Conservation (phyloP, 2,888 invertebrate species). For the Chironomus tentans region DNA sequence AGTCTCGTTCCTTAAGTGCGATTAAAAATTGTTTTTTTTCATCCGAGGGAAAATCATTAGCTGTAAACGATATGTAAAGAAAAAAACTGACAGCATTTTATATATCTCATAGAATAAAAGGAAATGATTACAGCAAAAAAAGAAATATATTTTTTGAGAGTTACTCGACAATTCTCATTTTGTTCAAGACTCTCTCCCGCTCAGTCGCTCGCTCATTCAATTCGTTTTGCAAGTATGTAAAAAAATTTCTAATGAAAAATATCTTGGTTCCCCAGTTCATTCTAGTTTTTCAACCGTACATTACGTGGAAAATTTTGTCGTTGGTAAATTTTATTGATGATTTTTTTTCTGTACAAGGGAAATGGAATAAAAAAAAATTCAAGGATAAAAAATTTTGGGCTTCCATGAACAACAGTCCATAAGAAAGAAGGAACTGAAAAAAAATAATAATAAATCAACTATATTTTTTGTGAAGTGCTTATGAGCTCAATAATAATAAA, state of each 20-base stretch:
- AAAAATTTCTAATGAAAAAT: conserved; percentile 22
- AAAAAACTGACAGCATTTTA: too few species aligned
- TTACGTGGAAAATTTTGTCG: conserved; percentile 24
- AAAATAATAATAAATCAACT: background rate
- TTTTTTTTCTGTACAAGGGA: conserved; percentile 23
- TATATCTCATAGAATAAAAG: too few species aligned
- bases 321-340: conserved; percentile 26
- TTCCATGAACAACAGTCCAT: background rate
- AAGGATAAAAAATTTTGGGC: conserved; percentile 18
- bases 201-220: background rate
- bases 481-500: background rate
- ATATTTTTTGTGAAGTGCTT: background rate
- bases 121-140: too few species aligned
- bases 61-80: too few species aligned
- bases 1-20: too few species aligned
- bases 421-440: background rate
- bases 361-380: conserved; percentile 18
- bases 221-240: conserved; percentile 17
- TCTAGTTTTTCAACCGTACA: conserved; percentile 14
- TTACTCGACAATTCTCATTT: too few species aligned
- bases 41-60: too few species aligned
- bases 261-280: conserved; percentile 20
- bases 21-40: too few species aligned
- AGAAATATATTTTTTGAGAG: too few species aligned
- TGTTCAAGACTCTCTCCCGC: too few species aligned